Percentiles rank a stretch among this genome's conserved stretches.
Conservation (phyloP, 2,113 vertebrate species). For the Regulus satrapa region DNA sequence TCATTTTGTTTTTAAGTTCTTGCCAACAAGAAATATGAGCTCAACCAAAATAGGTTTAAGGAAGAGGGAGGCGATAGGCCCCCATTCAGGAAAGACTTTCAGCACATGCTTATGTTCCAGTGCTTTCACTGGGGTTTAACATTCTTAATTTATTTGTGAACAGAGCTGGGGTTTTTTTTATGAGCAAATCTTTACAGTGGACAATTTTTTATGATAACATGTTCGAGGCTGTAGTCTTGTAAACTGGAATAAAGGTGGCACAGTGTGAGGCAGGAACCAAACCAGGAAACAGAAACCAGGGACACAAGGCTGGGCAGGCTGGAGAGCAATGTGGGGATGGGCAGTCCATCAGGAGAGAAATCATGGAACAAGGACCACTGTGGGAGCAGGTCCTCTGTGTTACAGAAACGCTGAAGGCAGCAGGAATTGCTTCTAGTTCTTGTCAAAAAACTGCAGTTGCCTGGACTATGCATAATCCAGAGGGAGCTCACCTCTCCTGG, state of each 20-base stretch:
- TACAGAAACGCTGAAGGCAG: not conserved
- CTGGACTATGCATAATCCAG: not conserved
- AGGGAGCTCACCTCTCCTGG: not conserved
- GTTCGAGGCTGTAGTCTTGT: not conserved
- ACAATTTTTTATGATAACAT: slow-evolving; percentile 24
- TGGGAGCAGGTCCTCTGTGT: not conserved
- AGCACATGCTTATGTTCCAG: slow-evolving; percentile 38
- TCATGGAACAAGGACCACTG: not conserved
- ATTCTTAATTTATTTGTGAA: slow-evolving; percentile 63
- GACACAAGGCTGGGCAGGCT: not conserved
- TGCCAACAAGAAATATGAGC: slow-evolving; percentile 53
- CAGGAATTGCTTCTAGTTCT: not conserved
- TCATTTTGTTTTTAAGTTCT: slow-evolving; percentile 24
- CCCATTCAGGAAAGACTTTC: not conserved
- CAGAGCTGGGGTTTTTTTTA: slow-evolving; percentile 32
- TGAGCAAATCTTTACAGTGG: slow-evolving; percentile 39
- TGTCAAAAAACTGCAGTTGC: not conserved
- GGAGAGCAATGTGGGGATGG: rapidly evolving
- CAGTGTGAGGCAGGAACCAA: not conserved
- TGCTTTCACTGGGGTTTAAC: slow-evolving; percentile 37
- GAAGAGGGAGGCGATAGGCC: not conserved
- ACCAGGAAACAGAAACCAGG: not conserved
- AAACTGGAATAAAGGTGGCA: slow-evolving; percentile 23
- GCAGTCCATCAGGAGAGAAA: not conserved
- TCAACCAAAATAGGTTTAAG: not conserved